Percentiles rank a stretch among this genome's conserved stretches.
Conservation (phyloP, 2,888 invertebrate species). For the Slavum lentiscoides region DNA sequence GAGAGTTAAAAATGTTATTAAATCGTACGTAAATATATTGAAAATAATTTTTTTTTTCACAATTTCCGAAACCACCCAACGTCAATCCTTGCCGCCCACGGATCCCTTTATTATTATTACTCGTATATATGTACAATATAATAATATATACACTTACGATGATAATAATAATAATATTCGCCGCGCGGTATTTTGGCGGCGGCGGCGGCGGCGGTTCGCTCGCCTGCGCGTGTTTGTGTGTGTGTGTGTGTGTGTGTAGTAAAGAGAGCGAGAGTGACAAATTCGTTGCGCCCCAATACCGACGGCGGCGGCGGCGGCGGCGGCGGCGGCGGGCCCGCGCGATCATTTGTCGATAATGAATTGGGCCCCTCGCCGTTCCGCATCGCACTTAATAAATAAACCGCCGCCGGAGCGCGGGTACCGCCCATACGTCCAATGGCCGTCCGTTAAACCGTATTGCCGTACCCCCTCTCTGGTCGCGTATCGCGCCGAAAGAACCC, state of each 20-base stretch:
- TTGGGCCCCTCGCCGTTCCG: slow-evolving; percentile 48
- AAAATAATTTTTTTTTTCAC: too few species aligned
- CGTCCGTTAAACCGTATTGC: slow-evolving; percentile 24
- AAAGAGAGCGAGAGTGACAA: slow-evolving; percentile 36
- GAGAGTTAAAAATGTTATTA: too few species aligned
- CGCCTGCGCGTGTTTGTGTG: neutral
- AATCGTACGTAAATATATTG: too few species aligned
- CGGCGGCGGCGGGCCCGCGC: slow-evolving; percentile 15
- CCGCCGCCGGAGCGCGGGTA: slow-evolving; percentile 28
- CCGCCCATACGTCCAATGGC: slow-evolving; percentile 53
- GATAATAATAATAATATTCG: too few species aligned
- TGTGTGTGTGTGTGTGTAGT: neutral
- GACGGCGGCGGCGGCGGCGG: too few species aligned
- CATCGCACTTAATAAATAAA: slow-evolving; percentile 53
- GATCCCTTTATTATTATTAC: too few species aligned
- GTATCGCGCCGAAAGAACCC: neutral
- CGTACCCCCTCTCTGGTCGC: neutral
- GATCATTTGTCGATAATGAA: slow-evolving; percentile 54
- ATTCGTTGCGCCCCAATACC: slow-evolving; percentile 30
- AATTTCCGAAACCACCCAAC: too few species aligned
- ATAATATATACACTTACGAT: too few species aligned
- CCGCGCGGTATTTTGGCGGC: too few species aligned
- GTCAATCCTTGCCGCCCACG: too few species aligned
- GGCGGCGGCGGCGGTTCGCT: neutral
- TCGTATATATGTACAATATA: too few species aligned